Conservation (phyloP, 2,797 vertebrate species). For the Pteronotus mesoamericanus region DNA sequence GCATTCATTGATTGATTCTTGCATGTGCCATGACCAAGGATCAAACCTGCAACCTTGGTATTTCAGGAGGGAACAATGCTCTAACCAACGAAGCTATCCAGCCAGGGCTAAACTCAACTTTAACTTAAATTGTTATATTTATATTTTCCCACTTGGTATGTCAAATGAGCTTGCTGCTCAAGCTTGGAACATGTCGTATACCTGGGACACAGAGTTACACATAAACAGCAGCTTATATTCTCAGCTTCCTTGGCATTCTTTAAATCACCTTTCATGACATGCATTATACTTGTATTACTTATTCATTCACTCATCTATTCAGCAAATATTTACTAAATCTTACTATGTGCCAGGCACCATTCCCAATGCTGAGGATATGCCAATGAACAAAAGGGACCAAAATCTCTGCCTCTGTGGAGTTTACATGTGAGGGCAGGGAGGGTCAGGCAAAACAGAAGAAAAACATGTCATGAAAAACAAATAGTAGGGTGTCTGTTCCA, state of each 20-base stretch:
- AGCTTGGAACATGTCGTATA: neutral
- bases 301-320: neutral
- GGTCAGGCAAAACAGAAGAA: neutral
- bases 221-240: neutral
- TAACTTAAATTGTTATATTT: neutral
- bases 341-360: neutral
- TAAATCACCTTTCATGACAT: neutral
- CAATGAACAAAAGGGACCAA: neutral
- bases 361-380: neutral
- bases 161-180: constrained; percentile 13
- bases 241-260: neutral
- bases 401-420: neutral
- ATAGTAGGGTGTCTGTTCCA: neutral
- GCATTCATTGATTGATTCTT: too few species aligned
- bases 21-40: too few species aligned
- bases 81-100: too few species aligned
- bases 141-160: neutral
- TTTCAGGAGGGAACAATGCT: too few species aligned
- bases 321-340: constrained; percentile 19
- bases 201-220: neutral
- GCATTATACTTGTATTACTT: neutral
- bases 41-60: too few species aligned
- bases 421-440: neutral
- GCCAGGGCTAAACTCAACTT: neutral
- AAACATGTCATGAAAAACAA: neutral